Evolutionary conservation across 2,888 invertebrate species (phyloP), one percentile per base, ranked within the genome.

Genomic region (Cepaea hortensis): DNA sequence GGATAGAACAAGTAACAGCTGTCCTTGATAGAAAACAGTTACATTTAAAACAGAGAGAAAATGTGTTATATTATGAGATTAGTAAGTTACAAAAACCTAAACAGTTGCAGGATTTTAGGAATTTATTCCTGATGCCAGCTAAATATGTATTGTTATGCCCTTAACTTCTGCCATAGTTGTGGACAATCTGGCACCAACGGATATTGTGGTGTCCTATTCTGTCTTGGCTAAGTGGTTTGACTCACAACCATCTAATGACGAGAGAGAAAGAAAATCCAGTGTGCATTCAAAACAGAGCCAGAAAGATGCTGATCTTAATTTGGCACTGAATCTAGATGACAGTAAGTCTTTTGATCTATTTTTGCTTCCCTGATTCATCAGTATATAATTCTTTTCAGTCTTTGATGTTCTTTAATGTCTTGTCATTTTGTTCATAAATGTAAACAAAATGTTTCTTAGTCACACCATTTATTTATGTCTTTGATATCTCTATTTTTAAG

Each of bases 171-270:
- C 18, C 20, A 13, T 70, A 94, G 94, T 94, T 90, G 94, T 94
- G 79, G 94, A 94, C 90, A 94, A 91, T 87, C 90, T 94, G 86
- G 91, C 92, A 87, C 92, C 94, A 9, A 94, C 93, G 62, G 94
- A 94, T 87, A 92, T 94, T 46, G 93, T 94, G 23, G 91, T 94
- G 20, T 93, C 93, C 11, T 93, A 92, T 88, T 93, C 94, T 0
- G 91, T 93, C 3, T 88, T 94, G 87, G 93, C 93, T 5, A 91
- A 93, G 48, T 94, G 94, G 94, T 92, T 92, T 79, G 94, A 94
- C 48, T 90, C 91, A 0, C 88, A 89, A 9, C 85, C 90, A 0
- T 3, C 62, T 0, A 86, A 89, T 20, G 91, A 92, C 61, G 93
- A 93, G 88, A 92, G 91, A 87, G 93, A 93, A 88, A 91, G 91